Conservation (phyloP, 1,140 invertebrate genomes). For the Camponotus floridanus region DNA sequence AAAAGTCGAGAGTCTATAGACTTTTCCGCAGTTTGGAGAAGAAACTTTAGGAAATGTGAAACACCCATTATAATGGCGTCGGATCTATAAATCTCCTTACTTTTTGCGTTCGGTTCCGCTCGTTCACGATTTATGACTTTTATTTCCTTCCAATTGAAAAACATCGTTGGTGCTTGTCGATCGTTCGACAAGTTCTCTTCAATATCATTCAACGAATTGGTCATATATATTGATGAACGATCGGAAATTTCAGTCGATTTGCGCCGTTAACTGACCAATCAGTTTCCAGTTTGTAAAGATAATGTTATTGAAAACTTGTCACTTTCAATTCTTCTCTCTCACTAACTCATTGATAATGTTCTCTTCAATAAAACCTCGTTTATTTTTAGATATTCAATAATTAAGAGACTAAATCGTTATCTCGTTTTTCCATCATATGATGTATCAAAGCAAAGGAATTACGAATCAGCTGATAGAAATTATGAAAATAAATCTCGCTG, state of each 20-base stretch:
- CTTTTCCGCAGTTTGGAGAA: not conserved
- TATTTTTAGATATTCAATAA: slow-evolving; percentile 23
- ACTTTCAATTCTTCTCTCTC: not conserved
- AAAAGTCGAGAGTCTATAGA: not conserved
- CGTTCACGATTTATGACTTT: slow-evolving; percentile 25
- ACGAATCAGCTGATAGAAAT: not conserved
- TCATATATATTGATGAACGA: slow-evolving; percentile 10
- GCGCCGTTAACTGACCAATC: not conserved
- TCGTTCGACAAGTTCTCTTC: slow-evolving; percentile 39
- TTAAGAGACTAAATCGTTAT: slow-evolving; percentile 29
- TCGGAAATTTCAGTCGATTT: slow-evolving; percentile 1
- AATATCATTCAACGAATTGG: slow-evolving; percentile 15
- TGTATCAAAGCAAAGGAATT: slow-evolving; percentile 1
- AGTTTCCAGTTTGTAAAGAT: not conserved
- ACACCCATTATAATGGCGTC: not conserved
- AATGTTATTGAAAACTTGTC: not conserved
- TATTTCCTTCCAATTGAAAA: slow-evolving; percentile 15
- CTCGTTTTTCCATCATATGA: not conserved
- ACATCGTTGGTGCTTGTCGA: slow-evolving; percentile 15
- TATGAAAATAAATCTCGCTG: not conserved
- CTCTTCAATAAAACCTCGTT: not conserved
- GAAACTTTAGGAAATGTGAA: not conserved
- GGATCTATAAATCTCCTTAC: slow-evolving; percentile 44
- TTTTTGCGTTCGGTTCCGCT: not conserved
- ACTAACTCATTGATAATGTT: not conserved